Evolutionary conservation across 2,888 invertebrate genomes (phyloP).

Genomic region (Stegana nigrithorax): DNA sequence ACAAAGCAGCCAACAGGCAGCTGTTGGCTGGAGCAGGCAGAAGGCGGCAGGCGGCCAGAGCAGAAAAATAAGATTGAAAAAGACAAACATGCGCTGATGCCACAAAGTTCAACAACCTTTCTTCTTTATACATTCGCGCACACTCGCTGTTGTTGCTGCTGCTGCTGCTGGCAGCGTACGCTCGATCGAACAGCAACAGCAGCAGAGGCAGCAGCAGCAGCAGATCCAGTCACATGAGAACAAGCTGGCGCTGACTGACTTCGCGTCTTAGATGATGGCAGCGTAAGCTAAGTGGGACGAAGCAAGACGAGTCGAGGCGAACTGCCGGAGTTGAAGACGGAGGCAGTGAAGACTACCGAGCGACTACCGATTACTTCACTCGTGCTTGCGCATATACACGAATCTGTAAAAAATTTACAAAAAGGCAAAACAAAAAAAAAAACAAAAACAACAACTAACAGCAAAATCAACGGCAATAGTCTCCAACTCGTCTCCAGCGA

Average conservation of each 20-base stretch:
- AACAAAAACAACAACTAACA: background rate
- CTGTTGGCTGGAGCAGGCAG: too few species aligned
- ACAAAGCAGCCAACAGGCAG: too few species aligned
- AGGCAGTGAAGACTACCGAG: background rate
- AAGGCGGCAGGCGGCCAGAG: too few species aligned
- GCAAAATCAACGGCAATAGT: constrained; percentile 3
- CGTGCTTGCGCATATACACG: constrained; percentile 13
- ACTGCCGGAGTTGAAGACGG: constrained; percentile 23
- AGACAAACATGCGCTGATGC: constrained; percentile 2
- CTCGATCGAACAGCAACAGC: background rate
- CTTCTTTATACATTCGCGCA: too few species aligned
- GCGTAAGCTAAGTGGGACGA: too few species aligned
- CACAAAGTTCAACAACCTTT: constrained; percentile 8
- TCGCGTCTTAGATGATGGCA: background rate
- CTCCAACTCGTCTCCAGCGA: constrained; percentile 14
- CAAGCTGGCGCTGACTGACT: constrained; percentile 22
- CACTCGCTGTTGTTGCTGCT: background rate
- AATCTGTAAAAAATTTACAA: background rate
- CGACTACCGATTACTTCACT: constrained; percentile 17
- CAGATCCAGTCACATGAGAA: background rate
- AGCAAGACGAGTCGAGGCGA: too few species aligned
- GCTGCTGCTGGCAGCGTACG: background rate
- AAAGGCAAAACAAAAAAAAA: background rate
- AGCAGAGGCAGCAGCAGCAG: background rate
- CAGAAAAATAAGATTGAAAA: background rate